Conservation (phyloP, 2,113 vertebrate genomes). For the Hucho hucho region DNA sequence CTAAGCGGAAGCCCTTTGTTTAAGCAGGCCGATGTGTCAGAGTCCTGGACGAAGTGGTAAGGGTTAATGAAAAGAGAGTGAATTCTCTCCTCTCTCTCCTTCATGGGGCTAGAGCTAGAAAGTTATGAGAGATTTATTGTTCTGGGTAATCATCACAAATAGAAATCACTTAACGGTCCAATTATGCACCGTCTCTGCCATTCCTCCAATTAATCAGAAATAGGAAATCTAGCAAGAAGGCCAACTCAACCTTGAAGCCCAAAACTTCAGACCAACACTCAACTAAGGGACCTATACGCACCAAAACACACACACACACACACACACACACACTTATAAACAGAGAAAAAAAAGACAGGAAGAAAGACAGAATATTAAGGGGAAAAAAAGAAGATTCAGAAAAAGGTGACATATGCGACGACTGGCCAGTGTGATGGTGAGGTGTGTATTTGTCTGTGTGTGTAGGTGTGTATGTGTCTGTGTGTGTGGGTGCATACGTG, state of each 20-base stretch:
- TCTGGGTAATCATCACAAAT: conserved; percentile 63
- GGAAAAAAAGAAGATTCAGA: conserved; percentile 33
- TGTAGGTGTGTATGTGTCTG: conserved; percentile 14
- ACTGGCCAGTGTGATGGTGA: conserved; percentile 30
- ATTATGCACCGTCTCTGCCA: conserved; percentile 49
- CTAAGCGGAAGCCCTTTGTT: too few relatives aligned
- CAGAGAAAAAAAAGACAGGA: neutral
- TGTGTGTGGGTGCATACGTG: too few relatives aligned
- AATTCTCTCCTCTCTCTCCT: conserved; percentile 11
- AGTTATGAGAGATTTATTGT: conserved; percentile 64
- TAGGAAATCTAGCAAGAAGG: conserved; percentile 50
- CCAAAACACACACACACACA: too few relatives aligned
- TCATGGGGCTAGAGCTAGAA: conserved; percentile 48
- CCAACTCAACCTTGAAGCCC: conserved; percentile 62
- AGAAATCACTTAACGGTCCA: conserved; percentile 67
- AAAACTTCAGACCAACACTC: conserved; percentile 5
- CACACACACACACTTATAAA: neutral
- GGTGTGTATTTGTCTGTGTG: conserved; percentile 16
- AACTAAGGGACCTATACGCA: conserved; percentile 13
- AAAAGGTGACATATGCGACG: conserved; percentile 58
- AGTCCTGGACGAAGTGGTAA: too few relatives aligned
- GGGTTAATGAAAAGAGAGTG: too few relatives aligned
- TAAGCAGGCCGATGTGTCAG: neutral
- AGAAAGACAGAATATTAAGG: neutral
- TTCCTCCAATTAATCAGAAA: conserved; percentile 61